phyloP scores from a whole-genome alignment of 2,113 vertebrate species.

The Misgurnus anguillicaudatus region DNA sequence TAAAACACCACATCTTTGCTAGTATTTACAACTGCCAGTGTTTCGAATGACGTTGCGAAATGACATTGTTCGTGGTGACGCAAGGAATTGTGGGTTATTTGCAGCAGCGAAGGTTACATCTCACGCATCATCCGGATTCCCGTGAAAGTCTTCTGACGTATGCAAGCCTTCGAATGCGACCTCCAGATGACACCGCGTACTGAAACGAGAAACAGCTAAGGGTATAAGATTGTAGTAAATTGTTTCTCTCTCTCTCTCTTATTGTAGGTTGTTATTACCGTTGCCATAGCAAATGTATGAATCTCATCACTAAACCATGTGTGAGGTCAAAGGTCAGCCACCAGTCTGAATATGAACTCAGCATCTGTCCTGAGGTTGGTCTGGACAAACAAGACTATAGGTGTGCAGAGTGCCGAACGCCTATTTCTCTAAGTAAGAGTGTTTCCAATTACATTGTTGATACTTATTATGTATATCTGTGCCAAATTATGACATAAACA shows the following conservation, averaged over 20 bases:
- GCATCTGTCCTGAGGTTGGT: constrained; percentile 92
- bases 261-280: constrained; percentile 91
- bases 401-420: constrained; percentile 89
- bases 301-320: constrained; percentile 89
- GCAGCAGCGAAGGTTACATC: no score
- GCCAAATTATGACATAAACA: neutral
- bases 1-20: no score
- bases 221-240: neutral
- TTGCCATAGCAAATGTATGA: constrained; percentile 97
- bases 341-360: constrained; percentile 93
- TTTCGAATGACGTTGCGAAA: no score
- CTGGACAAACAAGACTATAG: constrained; percentile 95
- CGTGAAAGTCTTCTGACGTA: no score
- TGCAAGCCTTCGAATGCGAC: no score
- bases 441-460: neutral
- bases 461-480: neutral
- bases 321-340: constrained; percentile 96
- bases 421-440: constrained; percentile 89
- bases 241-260: constrained; percentile 27
- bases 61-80: no score
- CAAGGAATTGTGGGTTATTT: no score
- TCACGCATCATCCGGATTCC: no score
- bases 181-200: no score
- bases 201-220: no score
- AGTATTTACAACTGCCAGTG: no score